Evolutionary conservation across 64 coral and sea anemone genomes (phyloP).

Genomic region (Astreopora myriophthalma): DNA sequence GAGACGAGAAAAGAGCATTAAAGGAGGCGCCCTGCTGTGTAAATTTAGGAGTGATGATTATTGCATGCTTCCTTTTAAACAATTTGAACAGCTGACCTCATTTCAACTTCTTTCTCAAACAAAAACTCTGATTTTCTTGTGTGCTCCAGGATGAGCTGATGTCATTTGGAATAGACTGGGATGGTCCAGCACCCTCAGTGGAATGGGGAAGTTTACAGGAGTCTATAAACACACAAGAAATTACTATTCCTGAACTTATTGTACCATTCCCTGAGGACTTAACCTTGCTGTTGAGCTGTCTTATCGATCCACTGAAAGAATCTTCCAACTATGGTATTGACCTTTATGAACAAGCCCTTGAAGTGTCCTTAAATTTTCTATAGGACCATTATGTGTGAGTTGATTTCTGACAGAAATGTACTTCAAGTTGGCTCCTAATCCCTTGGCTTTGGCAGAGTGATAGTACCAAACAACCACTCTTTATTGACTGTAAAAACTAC

Average conservation of each 20-base stretch:
- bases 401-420: background rate
- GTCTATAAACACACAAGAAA: background rate
- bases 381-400: background rate
- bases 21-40: no score
- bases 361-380: background rate
- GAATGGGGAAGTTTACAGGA: background rate
- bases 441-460: no score
- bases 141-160: background rate
- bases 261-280: background rate
- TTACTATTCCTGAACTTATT: background rate
- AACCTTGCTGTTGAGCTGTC: background rate
- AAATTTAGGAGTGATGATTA: no score
- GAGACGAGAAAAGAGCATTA: no score
- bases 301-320: background rate
- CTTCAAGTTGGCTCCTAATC: no score
- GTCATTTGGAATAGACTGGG: conserved; percentile 21
- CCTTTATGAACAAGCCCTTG: conserved; percentile 16
- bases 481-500: background rate
- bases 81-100: background rate
- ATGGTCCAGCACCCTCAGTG: conserved; percentile 1
- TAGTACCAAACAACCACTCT: background rate
- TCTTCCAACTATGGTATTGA: background rate
- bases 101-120: background rate
- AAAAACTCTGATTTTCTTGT: background rate
- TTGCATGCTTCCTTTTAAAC: no score